Evolutionary conservation across 2,113 vertebrate species (phyloP), one percentile per base, ranked within the genome.

Genomic region (Grallaria varia): DNA sequence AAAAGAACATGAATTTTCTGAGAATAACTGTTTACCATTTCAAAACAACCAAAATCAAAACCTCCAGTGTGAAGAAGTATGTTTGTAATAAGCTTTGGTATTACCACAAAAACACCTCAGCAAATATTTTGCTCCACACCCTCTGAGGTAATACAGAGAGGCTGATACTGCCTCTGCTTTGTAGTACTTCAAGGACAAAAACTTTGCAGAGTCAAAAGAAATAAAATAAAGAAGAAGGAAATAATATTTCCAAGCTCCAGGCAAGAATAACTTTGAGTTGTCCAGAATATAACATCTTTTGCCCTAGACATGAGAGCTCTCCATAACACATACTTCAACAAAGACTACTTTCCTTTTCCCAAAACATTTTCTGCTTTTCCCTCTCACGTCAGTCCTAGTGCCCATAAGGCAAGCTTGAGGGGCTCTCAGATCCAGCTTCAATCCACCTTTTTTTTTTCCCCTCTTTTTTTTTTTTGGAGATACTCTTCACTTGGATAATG

Each of bases 131-230:
- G 56, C 42, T 87, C 73, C 82, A 71, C 37, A 1, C 74, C 68
- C 53, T 96, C 84, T 83, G 45, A 83, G 45, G 66, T 76, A 92
- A 64, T 22, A 79, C 44, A 76, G n/a, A 62, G 27, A 82, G 60
- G 53, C 23, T 94, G 84, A 81, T 79, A 89, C 33, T 52, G 49
- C 49, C 73, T 87, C 31, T 92, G 33, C 47, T 84, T 91, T 83
- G 67, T 76, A 87, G n/a, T 62, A 84, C 56, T 92, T 91, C 56
- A 79, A 93, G 62, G 52, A 84, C 53, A 71, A 90, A 95, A 95
- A 58, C 12, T 12, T 94, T 71, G 27, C 31, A 81, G 40, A 68
- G 59, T 87, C 58, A 91, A 94, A 84, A 42, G 52, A 87, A 89
- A 79, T 24, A 72, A 82, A 77, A 40, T 15, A 55, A 75, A 82